Evolutionary conservation across 1,140 invertebrate species (phyloP).

Genomic region (Acromyrmex charruanus): DNA sequence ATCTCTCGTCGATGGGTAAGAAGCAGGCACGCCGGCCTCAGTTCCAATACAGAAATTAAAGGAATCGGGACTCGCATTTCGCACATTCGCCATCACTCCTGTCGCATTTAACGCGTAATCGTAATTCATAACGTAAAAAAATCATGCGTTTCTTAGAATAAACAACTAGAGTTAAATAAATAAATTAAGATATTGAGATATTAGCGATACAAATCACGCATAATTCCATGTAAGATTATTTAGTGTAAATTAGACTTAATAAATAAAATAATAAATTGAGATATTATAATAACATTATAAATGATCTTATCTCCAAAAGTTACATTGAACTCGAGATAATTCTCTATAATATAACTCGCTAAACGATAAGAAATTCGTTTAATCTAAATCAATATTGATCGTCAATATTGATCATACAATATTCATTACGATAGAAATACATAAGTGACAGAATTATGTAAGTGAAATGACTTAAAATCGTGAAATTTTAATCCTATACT

Average conservation of each 20-base stretch:
- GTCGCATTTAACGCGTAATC: slow-evolving; percentile 1
- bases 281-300: background rate
- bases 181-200: slow-evolving; percentile 40
- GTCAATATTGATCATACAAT: slow-evolving; percentile 2
- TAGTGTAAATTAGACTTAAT: slow-evolving; percentile 47
- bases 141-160: slow-evolving; percentile 21
- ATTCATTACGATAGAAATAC: background rate
- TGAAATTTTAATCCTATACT: background rate
- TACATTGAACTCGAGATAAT: background rate
- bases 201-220: slow-evolving; percentile 13
- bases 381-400: background rate
- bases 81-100: slow-evolving; percentile 21
- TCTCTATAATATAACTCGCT: background rate
- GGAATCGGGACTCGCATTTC: background rate
- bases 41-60: slow-evolving; percentile 79
- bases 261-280: slow-evolving; percentile 47
- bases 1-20: slow-evolving; percentile 90
- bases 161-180: slow-evolving; percentile 28
- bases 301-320: background rate
- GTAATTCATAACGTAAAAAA: background rate
- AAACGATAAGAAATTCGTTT: background rate
- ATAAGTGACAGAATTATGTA: background rate
- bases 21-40: slow-evolving; percentile 88
- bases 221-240: slow-evolving; percentile 40
- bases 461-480: background rate